These are phyloP conservation scores for Aviceda subcristata DNA, from an alignment of 2,113 vertebrate species.

Conservation along the genomic window DNA sequence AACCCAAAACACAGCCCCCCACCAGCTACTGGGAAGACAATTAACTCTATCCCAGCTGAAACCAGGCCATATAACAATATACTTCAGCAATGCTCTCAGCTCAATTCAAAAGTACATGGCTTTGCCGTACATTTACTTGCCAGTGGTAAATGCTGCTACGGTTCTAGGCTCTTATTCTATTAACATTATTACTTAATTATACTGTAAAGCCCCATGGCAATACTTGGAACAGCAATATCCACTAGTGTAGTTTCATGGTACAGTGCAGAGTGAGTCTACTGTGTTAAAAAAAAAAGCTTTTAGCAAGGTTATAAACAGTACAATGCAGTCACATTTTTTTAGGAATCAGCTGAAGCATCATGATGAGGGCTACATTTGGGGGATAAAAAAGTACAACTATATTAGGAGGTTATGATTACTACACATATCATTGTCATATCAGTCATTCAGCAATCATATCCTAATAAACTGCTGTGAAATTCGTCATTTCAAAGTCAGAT, in stretches of 20 bases:
- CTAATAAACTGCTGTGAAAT: slow-evolving; percentile 10
- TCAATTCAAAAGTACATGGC: background rate
- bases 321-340: background rate
- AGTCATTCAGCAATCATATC: background rate
- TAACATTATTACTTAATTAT: background rate
- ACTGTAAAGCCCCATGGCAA: background rate
- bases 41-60: too few species aligned
- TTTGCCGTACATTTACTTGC: background rate
- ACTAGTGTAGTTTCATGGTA: background rate
- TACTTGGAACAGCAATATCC: background rate
- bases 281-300: background rate
- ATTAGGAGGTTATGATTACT: background rate
- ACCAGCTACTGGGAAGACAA: too few species aligned
- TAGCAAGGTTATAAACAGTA: background rate
- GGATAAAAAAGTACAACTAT: background rate
- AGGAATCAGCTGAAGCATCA: background rate
- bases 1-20: too few species aligned
- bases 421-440: background rate
- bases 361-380: background rate
- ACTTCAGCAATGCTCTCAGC: background rate
- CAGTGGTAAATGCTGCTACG: background rate
- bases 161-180: background rate
- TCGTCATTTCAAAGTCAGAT: slow-evolving; percentile 24
- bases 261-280: background rate
- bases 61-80: too few species aligned